Evolutionary conservation across 2,113 vertebrate genomes (phyloP).

Genomic region (Theristicus caerulescens): DNA sequence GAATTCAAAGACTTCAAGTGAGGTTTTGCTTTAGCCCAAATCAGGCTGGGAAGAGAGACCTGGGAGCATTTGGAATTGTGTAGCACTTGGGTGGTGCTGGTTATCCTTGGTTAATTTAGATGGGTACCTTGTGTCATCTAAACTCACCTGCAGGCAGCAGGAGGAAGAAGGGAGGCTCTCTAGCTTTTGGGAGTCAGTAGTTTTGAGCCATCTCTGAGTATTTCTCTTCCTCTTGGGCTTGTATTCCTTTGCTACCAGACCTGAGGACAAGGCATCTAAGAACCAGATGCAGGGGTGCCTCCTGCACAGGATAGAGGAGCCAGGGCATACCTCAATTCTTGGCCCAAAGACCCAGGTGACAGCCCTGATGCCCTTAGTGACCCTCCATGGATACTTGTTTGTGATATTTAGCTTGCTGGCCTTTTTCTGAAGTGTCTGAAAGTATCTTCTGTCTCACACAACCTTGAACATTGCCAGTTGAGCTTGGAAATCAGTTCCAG

Average conservation of each 20-base stretch:
- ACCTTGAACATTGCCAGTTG: accelerated
- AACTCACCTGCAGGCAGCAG: background rate
- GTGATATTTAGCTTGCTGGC: background rate
- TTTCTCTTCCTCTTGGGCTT: background rate
- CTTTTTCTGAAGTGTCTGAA: background rate
- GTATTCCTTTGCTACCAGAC: background rate
- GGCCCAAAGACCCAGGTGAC: background rate
- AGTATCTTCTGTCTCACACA: background rate
- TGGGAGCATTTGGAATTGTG: background rate
- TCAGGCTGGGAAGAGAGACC: background rate
- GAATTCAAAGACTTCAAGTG: background rate
- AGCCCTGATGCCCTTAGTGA: background rate
- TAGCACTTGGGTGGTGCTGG: background rate
- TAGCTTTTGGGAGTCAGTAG: background rate
- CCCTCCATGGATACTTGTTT: background rate
- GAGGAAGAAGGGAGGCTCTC: background rate
- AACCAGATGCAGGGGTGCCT: background rate
- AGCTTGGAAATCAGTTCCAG: background rate
- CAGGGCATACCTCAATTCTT: background rate
- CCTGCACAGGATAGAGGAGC: background rate
- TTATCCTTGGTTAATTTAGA: background rate
- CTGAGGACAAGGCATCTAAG: background rate
- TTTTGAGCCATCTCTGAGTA: background rate
- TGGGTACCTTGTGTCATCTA: background rate
- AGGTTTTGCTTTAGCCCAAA: background rate